A percentile compares a stretch with the other conserved stretches of the same genome.
Evolutionary conservation across 2,113 vertebrate species (phyloP).

Genomic region (Scortum barcoo): DNA sequence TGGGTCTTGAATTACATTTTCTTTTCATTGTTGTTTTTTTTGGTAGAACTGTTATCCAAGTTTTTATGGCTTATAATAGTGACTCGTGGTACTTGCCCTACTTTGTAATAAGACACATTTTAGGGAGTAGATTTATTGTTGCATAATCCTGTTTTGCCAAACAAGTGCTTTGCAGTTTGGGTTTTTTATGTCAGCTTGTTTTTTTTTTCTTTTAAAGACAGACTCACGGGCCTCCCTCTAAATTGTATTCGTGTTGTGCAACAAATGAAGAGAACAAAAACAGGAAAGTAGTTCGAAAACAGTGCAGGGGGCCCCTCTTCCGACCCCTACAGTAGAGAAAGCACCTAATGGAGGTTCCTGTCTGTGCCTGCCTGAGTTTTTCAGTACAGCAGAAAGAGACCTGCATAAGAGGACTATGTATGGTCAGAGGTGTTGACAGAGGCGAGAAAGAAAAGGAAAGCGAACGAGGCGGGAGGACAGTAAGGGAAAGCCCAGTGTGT

Average conservation of each 20-base stretch:
- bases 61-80: slow-evolving; percentile 35
- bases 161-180: slow-evolving; percentile 30
- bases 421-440: slow-evolving; percentile 32
- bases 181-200: slow-evolving; percentile 22
- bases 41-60: slow-evolving; percentile 1
- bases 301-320: background rate
- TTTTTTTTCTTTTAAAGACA: slow-evolving; percentile 30
- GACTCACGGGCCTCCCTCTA: background rate
- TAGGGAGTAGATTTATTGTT: slow-evolving; percentile 41
- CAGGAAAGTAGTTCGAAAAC: slow-evolving; percentile 21
- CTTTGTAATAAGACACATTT: slow-evolving; percentile 47
- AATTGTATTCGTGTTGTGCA: slow-evolving; percentile 30
- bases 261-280: slow-evolving; percentile 25
- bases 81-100: slow-evolving; percentile 6
- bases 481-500: slow-evolving; percentile 72
- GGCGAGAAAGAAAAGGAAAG: slow-evolving; percentile 45
- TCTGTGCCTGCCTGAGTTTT: background rate
- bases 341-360: background rate
- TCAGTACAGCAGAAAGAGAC: slow-evolving; percentile 12
- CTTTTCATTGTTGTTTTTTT: slow-evolving; percentile 45
- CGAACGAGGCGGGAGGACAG: slow-evolving; percentile 47
- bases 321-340: background rate
- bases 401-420: slow-evolving; percentile 5
- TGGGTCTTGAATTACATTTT: slow-evolving; percentile 46
- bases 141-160: slow-evolving; percentile 35